These are phyloP conservation scores for Eutrigla gurnardus DNA, from an alignment of 2,797 vertebrate species.

Conservation along the genomic window DNA sequence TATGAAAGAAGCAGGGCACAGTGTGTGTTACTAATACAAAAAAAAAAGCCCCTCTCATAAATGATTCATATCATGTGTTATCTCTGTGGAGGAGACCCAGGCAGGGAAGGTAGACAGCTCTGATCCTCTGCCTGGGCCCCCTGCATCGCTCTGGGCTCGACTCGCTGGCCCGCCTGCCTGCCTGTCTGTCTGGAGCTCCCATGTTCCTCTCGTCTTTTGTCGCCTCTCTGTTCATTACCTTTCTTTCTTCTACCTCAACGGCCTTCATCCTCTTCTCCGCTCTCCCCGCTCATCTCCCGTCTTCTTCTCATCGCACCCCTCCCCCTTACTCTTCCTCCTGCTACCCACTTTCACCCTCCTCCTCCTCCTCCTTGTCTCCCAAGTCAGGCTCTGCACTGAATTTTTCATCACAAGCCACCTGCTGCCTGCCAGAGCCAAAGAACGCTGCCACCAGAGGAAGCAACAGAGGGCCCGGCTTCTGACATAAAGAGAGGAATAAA, in stretches of 20 bases:
- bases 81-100: slow-evolving; percentile 66
- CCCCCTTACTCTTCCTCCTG: slow-evolving; percentile 75
- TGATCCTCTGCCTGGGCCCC: slow-evolving; percentile 69
- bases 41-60: slow-evolving; percentile 60
- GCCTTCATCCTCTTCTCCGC: slow-evolving; percentile 26
- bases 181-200: slow-evolving; percentile 57
- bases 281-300: slow-evolving; percentile 31
- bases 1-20: slow-evolving; percentile 52
- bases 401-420: slow-evolving; percentile 83
- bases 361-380: slow-evolving; percentile 64
- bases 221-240: slow-evolving; percentile 46
- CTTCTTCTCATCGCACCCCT: slow-evolving; percentile 73
- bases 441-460: slow-evolving; percentile 85
- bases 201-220: slow-evolving; percentile 32
- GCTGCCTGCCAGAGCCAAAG: slow-evolving; percentile 78
- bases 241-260: slow-evolving; percentile 47
- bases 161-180: slow-evolving; percentile 50
- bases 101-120: slow-evolving; percentile 64
- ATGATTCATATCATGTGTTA: slow-evolving; percentile 74
- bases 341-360: slow-evolving; percentile 46
- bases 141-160: slow-evolving; percentile 57
- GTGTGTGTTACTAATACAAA: slow-evolving; percentile 71
- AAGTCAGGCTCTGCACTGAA: slow-evolving; percentile 72
- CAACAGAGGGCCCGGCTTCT: slow-evolving; percentile 86
- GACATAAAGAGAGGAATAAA: slow-evolving; percentile 62